Evolutionary conservation across 1,140 invertebrate genomes (phyloP), one percentile per base, ranked within the genome.

Genomic region (Steinernema khuongi): DNA sequence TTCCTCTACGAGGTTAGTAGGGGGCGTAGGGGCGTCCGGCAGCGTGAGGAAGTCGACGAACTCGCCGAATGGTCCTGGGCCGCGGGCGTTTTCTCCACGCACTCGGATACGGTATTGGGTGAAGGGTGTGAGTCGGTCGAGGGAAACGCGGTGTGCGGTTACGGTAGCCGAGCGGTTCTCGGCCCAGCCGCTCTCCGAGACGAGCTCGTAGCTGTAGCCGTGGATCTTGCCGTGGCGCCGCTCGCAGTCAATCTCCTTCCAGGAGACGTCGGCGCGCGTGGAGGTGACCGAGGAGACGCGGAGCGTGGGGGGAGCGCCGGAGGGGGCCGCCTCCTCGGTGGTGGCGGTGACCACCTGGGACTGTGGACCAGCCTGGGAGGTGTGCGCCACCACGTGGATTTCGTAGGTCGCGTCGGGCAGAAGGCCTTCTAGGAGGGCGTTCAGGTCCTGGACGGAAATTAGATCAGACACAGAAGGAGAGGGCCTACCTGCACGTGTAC

Each of bases 181-280:
- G 18, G 80, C 82, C 71, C 79, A 85, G 0, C 33, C 72, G 71
- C 77, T 74, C 41, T 74, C n/a, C 43, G 74, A 72, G 72, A 81
- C 78, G 28, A 84, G 41, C 70, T 85, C 84, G 71, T 85, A 84
- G n/a, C 77, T 79, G 68, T 84, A 84, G 31, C 79, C 81, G 22
- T 73, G 77, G 72, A 84, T 84, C 75, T 83, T 85, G 33, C 83
- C 83, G 73, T 84, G 84, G 26, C 82, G 68, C 28, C 11, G 50
- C 70, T 84, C 83, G 68, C 83, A 84, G 44, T 85, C 82, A 67
- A 83, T 83, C 72, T 84, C 82, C 70, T 79, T 80, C 83, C 83
- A 84, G 7, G 77, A 72, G 22, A 84, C 68, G 72, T 85, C 84
- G 32, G 83, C 83, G 69, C 84, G 70, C 14, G 74, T 80, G 4